Evolutionary conservation across 2,113 vertebrate genomes (phyloP).

Genomic region (Eptesicus fuscus): DNA sequence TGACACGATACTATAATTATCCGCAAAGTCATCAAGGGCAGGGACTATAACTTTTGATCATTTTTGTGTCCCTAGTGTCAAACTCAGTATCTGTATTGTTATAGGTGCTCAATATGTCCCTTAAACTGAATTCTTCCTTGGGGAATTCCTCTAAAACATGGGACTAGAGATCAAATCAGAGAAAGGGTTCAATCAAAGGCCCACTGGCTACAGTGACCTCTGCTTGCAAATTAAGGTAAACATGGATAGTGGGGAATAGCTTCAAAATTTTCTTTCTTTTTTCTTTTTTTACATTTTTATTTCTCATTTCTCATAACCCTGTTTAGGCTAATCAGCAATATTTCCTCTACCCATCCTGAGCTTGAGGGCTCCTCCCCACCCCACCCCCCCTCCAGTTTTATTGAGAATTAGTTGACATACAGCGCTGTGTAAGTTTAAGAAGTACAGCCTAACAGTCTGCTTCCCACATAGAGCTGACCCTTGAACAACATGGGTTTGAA

Average conservation of each 20-base stretch:
- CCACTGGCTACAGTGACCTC: conserved; percentile 5
- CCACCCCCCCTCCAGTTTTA: background rate
- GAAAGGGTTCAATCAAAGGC: background rate
- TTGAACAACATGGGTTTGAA: background rate
- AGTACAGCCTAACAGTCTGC: background rate
- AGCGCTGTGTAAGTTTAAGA: background rate
- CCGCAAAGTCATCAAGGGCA: background rate
- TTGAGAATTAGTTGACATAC: background rate
- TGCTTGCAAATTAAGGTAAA: conserved; percentile 46
- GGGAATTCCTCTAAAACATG: background rate
- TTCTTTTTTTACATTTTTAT: background rate
- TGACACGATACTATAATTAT: background rate
- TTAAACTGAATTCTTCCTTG: background rate
- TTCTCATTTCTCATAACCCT: background rate
- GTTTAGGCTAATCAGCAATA: background rate
- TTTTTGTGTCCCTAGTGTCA: background rate
- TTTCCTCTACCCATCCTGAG: background rate
- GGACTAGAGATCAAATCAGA: background rate
- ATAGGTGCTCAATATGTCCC: background rate
- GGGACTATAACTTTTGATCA: background rate
- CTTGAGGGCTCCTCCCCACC: background rate
- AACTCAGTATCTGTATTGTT: background rate
- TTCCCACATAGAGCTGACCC: background rate
- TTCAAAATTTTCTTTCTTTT: conserved; percentile 6
- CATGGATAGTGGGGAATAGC: background rate